These are phyloP conservation scores for Atta colombica DNA, from an alignment of 1,140 invertebrate species.

Conservation along the genomic window DNA sequence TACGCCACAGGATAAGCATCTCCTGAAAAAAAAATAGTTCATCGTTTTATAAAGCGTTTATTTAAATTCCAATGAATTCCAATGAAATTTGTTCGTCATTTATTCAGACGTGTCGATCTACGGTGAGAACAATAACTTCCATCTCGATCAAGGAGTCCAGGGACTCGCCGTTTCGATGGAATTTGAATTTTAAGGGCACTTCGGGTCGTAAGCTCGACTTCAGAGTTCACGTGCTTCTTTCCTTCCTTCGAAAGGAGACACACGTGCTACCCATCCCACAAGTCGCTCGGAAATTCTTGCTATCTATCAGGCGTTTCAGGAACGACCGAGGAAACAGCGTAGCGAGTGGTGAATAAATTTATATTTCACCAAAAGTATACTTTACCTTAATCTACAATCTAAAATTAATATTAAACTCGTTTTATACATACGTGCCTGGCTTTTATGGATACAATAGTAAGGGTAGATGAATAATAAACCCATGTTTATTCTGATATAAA, in stretches of 20 bases:
- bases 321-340: slow-evolving; percentile 34
- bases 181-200: slow-evolving; percentile 50
- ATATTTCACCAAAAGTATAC: slow-evolving; percentile 15
- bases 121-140: slow-evolving; percentile 21
- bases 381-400: slow-evolving; percentile 23
- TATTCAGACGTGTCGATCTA: slow-evolving; percentile 22
- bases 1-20: neutral
- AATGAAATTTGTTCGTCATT: slow-evolving; percentile 38
- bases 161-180: slow-evolving; percentile 15
- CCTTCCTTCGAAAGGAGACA: neutral
- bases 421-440: neutral
- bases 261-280: slow-evolving; percentile 40
- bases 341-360: slow-evolving; percentile 42
- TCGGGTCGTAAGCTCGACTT: slow-evolving; percentile 3
- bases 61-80: slow-evolving; percentile 29
- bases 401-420: slow-evolving; percentile 37
- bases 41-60: neutral
- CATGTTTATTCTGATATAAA: neutral
- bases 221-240: slow-evolving; percentile 35
- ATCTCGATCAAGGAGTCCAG: neutral
- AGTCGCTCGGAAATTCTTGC: slow-evolving; percentile 43
- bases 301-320: slow-evolving; percentile 39
- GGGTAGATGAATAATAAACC: neutral
- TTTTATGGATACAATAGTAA: neutral
- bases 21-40: neutral